These are phyloP conservation scores for Halichoerus grypus DNA, from an alignment of 2,113 vertebrate species.

Conservation along the genomic window DNA sequence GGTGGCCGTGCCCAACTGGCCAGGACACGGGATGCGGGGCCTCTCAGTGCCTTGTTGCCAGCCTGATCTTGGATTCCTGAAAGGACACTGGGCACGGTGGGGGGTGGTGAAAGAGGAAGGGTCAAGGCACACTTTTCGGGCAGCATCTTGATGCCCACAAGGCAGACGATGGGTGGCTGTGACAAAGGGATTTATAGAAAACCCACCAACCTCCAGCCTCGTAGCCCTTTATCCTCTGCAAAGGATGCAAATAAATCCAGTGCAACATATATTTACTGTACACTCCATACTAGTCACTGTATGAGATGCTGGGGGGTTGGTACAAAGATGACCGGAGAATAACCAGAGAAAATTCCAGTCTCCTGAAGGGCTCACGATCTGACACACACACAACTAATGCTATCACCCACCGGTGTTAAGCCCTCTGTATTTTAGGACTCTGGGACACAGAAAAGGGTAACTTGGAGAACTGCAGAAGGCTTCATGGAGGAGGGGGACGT, in stretches of 20 bases:
- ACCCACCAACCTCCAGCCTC: not conserved
- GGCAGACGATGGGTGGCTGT: not conserved
- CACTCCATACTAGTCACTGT: not conserved
- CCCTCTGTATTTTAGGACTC: not conserved
- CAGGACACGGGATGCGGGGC: not conserved
- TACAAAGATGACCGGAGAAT: not conserved
- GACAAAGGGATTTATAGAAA: not conserved
- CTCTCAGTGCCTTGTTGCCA: not conserved
- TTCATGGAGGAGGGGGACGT: not conserved
- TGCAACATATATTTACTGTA: not conserved
- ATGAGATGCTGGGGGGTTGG: not conserved
- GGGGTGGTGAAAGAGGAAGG: not conserved
- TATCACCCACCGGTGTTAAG: not conserved
- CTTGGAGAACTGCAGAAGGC: not conserved
- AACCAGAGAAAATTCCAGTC: not conserved
- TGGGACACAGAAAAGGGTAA: not conserved
- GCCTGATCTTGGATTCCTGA: not conserved
- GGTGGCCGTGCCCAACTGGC: not conserved
- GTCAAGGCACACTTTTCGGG: not conserved
- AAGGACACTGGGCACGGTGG: not conserved
- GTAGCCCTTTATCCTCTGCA: not conserved
- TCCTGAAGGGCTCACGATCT: not conserved
- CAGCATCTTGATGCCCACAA: not conserved
- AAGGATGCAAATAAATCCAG: not conserved
- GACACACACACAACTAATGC: not conserved